Evolutionary conservation across 1,140 invertebrate genomes (phyloP), one percentile per base, ranked within the genome.

Genomic region (Drosophila arawakana): DNA sequence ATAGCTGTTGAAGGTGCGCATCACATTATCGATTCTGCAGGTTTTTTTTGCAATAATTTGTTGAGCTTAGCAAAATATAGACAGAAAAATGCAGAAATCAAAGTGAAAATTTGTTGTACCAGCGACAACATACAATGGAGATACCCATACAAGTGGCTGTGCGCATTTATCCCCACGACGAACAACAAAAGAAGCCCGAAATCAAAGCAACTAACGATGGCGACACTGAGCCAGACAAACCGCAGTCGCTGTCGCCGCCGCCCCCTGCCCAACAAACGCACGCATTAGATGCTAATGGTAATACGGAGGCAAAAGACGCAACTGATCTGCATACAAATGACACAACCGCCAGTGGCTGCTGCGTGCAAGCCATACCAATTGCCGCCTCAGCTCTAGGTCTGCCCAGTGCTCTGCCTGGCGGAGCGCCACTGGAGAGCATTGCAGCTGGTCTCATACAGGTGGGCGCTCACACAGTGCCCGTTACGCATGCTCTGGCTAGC

Each of bases 141-240:
- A 94, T 94, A 69, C 94, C 94, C 44, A 94, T 94, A 54, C 94
- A 94, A 93, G 94, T 94, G 66, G 94, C 94, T 18, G 93, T 94
- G 66, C 93, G 94, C 35, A 91, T 94, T 55, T 94, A 93, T 66
- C 93, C 92, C 13, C 66, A 79, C 59, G 88, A 92, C 52, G 91
- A 82, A 30, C 92, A 93, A 70, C 93, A 69, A 46, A 39, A 37
- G 1, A 69, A 93, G 41, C 81, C 93, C 59, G 30, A 72, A 13
- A 21, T 58, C 37, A 50, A 58, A 37, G 47, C 63, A 11, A 43
- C 37, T 8, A 68, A 55, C 7, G 59, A 62, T 59, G 59, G 54
- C 61, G 63, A 78, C 92, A 94, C 70, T 94, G 93, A 83, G 93
- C 13, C 71, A 61, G 71, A 55, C 65, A 61, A 73, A 49, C 65